Percentiles rank a stretch among this genome's conserved stretches.
Conservation (phyloP, 2,797 vertebrate genomes). For the Muscicapa comitata region DNA sequence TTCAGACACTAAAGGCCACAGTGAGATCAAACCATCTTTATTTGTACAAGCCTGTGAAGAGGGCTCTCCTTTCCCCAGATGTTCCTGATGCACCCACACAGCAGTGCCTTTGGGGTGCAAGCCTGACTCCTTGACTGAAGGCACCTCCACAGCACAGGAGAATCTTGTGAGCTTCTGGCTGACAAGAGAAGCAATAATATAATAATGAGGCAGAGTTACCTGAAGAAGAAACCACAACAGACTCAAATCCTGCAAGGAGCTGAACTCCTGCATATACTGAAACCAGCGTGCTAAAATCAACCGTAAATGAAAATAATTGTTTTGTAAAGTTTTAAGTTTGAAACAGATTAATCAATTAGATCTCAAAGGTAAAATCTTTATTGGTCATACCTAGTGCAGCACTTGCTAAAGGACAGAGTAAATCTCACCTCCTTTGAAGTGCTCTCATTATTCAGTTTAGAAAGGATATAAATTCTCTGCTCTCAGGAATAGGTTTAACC, state of each 20-base stretch:
- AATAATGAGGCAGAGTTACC: neutral
- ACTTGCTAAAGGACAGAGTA: neutral
- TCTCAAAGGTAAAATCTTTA: neutral
- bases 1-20: neutral
- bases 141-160: neutral
- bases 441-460: neutral
- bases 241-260: neutral
- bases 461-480: neutral
- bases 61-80: neutral
- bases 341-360: neutral
- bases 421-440: neutral
- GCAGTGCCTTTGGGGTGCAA: neutral
- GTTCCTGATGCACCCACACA: accelerated
- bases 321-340: neutral
- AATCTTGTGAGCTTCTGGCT: neutral
- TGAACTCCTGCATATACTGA: neutral
- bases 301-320: neutral
- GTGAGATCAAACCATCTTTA: neutral
- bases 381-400: accelerated
- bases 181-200: neutral
- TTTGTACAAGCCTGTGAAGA: neutral
- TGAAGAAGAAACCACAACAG: neutral
- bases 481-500: neutral
- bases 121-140: neutral
- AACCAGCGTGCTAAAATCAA: neutral